phyloP scores from a whole-genome alignment of 2,113 vertebrate genomes.

The Noctilio leporinus region DNA sequence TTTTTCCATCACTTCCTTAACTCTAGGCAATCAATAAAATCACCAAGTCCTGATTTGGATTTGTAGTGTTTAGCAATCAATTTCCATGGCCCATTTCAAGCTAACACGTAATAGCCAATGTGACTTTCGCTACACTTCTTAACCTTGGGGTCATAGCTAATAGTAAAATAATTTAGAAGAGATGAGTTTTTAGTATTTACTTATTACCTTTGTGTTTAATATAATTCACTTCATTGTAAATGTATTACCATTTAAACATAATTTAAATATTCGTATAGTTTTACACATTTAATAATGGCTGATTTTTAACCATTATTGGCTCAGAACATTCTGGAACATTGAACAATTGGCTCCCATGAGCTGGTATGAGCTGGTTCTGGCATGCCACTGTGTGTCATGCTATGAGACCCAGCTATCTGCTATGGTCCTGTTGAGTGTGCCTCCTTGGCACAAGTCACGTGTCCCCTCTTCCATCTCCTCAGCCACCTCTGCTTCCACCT shows the following conservation, averaged over 20 bases:
- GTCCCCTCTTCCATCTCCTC: not conserved
- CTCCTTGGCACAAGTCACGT: not conserved
- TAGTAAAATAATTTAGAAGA: not conserved
- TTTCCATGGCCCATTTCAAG: conserved; percentile 1
- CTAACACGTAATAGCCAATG: not conserved
- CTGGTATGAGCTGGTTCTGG: not conserved
- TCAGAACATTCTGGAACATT: not conserved
- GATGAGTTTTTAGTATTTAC: not conserved
- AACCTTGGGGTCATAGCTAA: not conserved
- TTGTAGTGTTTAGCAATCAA: conserved; percentile 1
- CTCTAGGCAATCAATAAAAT: not conserved
- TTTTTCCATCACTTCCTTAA: conserved; percentile 14
- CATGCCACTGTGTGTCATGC: not conserved
- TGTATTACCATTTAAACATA: not conserved
- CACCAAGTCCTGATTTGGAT: not conserved
- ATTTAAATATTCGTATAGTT: not conserved
- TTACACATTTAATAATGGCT: not conserved
- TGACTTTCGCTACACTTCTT: too few species aligned
- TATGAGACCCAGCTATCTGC: not conserved
- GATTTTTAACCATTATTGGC: not conserved
- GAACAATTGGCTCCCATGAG: not conserved
- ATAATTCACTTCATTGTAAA: not conserved
- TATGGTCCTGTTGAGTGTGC: not conserved
- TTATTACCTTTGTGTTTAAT: not conserved
- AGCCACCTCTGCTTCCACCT: not conserved